phyloP scores from a whole-genome alignment of 2,797 vertebrate genomes.

The Lithobates sylvaticus region DNA sequence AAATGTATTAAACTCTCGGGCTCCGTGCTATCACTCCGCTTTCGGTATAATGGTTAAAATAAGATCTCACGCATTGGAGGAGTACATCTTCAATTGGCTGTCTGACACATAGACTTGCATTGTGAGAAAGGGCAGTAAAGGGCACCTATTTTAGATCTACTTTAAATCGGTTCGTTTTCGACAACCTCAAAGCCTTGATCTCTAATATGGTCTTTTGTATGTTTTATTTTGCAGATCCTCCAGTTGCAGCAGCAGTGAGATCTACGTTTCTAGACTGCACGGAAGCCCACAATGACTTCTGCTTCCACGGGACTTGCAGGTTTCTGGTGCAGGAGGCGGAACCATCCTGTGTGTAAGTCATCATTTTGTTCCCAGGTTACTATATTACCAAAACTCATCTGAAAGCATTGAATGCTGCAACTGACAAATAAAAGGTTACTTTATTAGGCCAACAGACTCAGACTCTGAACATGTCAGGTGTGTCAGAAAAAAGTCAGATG shows the following conservation, averaged over 20 bases:
- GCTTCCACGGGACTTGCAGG: slow-evolving; percentile 93
- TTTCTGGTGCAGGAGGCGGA: slow-evolving; percentile 91
- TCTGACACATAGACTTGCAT: no score
- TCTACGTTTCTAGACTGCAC: slow-evolving; percentile 93
- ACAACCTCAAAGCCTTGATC: neutral
- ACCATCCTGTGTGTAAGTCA: slow-evolving; percentile 92
- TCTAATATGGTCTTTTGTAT: slow-evolving; percentile 30
- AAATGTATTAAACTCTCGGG: no score
- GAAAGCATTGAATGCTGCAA: neutral
- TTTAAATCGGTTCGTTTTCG: neutral
- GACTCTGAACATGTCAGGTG: no score
- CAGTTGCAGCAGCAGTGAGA: slow-evolving; percentile 87
- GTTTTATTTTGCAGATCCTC: slow-evolving; percentile 73
- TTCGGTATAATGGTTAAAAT: no score
- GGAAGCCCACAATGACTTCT: slow-evolving; percentile 89
- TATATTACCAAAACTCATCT: neutral
- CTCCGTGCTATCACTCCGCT: no score
- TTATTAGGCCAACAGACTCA: no score
- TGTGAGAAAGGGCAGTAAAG: no score
- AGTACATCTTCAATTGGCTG: no score
- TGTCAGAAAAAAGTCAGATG: no score
- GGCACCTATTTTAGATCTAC: no score
- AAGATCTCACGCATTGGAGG: no score
- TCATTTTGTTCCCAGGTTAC: neutral
- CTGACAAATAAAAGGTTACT: no score